Evolutionary conservation across 2,888 invertebrate genomes (phyloP).

Genomic region (Drosophila rubida): DNA sequence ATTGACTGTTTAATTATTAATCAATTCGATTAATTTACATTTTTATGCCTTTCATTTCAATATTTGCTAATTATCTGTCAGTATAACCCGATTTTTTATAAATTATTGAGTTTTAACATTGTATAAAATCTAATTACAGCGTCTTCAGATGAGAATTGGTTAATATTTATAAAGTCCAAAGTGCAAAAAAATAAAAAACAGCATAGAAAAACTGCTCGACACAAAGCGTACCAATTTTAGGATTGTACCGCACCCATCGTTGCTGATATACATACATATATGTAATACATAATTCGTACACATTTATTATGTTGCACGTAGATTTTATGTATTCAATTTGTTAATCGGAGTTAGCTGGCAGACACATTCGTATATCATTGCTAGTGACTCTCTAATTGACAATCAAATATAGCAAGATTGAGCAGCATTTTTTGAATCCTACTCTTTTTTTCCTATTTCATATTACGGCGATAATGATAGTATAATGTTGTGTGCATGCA

Average conservation of each 20-base stretch:
- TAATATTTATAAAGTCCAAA: neutral
- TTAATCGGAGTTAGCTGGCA: conserved; percentile 6
- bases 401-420: conserved; percentile 1
- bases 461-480: neutral
- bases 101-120: neutral
- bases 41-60: neutral
- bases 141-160: too few relatives aligned
- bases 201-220: neutral
- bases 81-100: neutral
- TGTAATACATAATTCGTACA: neutral
- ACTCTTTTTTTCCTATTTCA: neutral
- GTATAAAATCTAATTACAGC: too few relatives aligned
- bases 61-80: neutral
- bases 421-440: neutral
- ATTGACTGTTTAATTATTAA: neutral
- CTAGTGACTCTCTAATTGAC: neutral
- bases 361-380: conserved; percentile 1
- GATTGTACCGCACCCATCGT: neutral
- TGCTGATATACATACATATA: neutral
- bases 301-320: neutral
- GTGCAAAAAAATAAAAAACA: neutral
- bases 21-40: neutral
- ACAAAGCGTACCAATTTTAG: neutral
- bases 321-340: neutral
- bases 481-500: neutral